Conservation (phyloP, 2,888 invertebrate species). For the Amphipoea lucens region DNA sequence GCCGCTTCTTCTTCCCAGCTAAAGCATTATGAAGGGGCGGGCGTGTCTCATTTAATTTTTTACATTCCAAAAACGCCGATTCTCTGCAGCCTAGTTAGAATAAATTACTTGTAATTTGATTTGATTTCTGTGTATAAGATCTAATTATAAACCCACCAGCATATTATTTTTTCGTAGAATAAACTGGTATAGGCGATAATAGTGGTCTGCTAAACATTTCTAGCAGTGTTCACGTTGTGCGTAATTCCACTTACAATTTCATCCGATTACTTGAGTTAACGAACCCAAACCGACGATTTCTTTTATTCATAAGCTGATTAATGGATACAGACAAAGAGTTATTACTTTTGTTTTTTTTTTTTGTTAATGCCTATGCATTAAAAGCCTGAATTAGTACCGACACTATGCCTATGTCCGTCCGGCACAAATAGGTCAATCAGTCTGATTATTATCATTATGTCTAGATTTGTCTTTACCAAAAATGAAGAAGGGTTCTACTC, state of each 20-base stretch:
- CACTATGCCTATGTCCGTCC: not conserved
- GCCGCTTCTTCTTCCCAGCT: no score
- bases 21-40: no score
- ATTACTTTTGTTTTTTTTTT: constrained; percentile 19
- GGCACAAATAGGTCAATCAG: not conserved
- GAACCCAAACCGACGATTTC: constrained; percentile 61
- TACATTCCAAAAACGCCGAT: no score
- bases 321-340: constrained; percentile 43
- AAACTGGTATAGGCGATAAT: not conserved
- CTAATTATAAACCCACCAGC: not conserved
- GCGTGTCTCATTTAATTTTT: no score
- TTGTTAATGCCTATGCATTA: constrained; percentile 1
- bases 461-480: not conserved
- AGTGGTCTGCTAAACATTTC: constrained; percentile 7
- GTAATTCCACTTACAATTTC: constrained; percentile 58
- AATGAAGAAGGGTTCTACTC: no score
- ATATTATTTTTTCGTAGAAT: constrained; percentile 3
- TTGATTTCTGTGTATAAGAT: no score
- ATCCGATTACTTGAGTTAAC: constrained; percentile 63
- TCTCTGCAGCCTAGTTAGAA: no score
- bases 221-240: constrained; percentile 43
- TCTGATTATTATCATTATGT: not conserved
- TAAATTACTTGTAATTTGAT: no score
- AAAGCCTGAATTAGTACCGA: not conserved
- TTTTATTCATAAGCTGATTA: constrained; percentile 63